phyloP scores from a whole-genome alignment of 2,113 vertebrate species.

The Nannospalax galili region DNA sequence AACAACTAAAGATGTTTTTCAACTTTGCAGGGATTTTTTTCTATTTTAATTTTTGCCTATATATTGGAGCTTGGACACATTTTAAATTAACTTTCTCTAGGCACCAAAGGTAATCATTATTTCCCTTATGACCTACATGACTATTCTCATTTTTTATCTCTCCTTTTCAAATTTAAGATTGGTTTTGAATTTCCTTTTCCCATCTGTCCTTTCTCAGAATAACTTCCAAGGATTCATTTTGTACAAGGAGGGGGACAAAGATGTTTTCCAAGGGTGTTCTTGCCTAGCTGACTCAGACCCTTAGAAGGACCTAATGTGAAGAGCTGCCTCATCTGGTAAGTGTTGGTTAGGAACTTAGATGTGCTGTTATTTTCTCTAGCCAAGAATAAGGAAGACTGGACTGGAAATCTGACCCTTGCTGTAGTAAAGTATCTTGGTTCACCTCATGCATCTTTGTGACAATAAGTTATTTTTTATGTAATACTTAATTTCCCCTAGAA shows the following conservation, averaged over 20 bases:
- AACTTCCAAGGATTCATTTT: background rate
- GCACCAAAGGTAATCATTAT: constrained; percentile 74
- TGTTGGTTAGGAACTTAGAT: background rate
- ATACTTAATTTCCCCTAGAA: background rate
- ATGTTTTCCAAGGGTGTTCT: background rate
- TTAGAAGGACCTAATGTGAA: background rate
- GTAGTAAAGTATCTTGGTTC: background rate
- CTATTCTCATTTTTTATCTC: constrained; percentile 60
- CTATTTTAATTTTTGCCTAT: constrained; percentile 16
- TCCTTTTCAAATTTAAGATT: constrained; percentile 49
- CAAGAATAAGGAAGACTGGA: background rate
- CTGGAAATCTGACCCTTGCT: background rate
- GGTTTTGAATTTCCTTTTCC: constrained; percentile 56
- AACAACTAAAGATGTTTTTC: constrained; percentile 56
- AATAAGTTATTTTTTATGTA: background rate
- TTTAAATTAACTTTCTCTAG: constrained; percentile 73
- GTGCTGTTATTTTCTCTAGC: background rate
- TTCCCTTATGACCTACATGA: constrained; percentile 46
- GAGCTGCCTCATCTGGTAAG: constrained; percentile 11
- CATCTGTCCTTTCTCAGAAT: constrained; percentile 37
- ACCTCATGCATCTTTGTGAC: background rate
- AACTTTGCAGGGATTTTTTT: constrained; percentile 45
- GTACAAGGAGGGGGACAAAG: background rate
- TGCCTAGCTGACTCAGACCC: background rate
- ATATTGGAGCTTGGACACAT: constrained; percentile 38